Evolutionary conservation across 2,797 vertebrate species (phyloP).

Genomic region (Botia almorhae): DNA sequence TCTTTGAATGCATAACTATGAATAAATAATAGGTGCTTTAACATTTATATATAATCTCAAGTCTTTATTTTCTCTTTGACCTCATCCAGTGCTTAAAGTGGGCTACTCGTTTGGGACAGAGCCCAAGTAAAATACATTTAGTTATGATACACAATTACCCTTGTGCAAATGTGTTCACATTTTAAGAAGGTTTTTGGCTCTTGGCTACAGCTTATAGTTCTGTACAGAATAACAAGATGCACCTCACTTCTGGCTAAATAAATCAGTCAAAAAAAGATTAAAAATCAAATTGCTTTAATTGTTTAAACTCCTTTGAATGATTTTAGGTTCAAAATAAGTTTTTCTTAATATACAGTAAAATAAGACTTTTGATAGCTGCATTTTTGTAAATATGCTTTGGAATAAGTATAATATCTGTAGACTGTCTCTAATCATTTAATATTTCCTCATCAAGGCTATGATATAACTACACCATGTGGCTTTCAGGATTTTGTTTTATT

Average conservation of each 20-base stretch:
- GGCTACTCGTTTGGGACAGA: not conserved
- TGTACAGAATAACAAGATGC: not conserved
- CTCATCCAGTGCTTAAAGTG: not conserved
- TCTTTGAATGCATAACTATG: constrained; percentile 31
- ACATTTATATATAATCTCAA: too few relatives aligned
- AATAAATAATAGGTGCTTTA: constrained; percentile 39
- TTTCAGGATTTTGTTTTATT: too few relatives aligned
- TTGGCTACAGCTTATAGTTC: not conserved
- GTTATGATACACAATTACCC: not conserved
- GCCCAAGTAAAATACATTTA: not conserved
- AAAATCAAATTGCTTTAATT: too few relatives aligned
- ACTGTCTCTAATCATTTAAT: too few relatives aligned
- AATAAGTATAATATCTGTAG: too few relatives aligned
- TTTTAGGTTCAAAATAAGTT: too few relatives aligned
- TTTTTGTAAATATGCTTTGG: too few relatives aligned
- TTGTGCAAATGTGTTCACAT: not conserved
- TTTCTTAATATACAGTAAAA: too few relatives aligned
- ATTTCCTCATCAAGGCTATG: too few relatives aligned
- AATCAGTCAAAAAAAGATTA: not conserved
- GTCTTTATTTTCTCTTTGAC: not conserved
- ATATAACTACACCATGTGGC: too few relatives aligned
- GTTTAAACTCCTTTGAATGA: too few relatives aligned
- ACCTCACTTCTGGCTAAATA: not conserved
- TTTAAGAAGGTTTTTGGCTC: not conserved
- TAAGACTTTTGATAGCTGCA: too few relatives aligned